phyloP scores from a whole-genome alignment of 2,797 vertebrate genomes.

The Anguilla obscura region DNA sequence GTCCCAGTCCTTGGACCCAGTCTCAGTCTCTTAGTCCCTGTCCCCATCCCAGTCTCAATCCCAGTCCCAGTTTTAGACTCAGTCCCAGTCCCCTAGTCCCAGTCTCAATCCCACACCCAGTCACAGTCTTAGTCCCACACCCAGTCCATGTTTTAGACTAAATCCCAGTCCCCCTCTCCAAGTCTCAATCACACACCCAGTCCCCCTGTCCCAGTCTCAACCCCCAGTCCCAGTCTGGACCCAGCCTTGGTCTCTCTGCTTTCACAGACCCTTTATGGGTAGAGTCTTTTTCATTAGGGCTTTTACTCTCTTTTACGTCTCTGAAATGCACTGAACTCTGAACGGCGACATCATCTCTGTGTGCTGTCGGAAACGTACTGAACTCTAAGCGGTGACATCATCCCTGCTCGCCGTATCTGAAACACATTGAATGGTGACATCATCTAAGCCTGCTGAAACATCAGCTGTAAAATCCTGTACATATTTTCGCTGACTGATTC shows the following conservation, averaged over 20 bases:
- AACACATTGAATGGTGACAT: constrained; percentile 29
- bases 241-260: background rate
- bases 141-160: background rate
- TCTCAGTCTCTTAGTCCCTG: background rate
- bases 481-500: constrained; percentile 16
- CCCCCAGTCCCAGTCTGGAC: too few species aligned
- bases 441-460: constrained; percentile 38
- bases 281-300: constrained; percentile 53
- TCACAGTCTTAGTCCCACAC: background rate
- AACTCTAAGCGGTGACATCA: background rate
- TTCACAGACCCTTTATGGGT: constrained; percentile 39
- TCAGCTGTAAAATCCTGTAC: background rate
- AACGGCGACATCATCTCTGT: background rate
- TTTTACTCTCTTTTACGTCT: constrained; percentile 52
- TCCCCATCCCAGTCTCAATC: too few species aligned
- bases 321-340: constrained; percentile 48
- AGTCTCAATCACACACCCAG: background rate
- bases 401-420: constrained; percentile 53
- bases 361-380: background rate
- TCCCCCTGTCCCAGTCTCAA: background rate
- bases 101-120: too few species aligned
- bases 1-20: background rate
- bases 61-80: background rate
- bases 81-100: too few species aligned
- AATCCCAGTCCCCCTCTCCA: too few species aligned